A percentile compares a stretch with the other conserved stretches of the same genome.
phyloP scores from a whole-genome alignment of 2,113 vertebrate species.

The Microtus ochrogaster region DNA sequence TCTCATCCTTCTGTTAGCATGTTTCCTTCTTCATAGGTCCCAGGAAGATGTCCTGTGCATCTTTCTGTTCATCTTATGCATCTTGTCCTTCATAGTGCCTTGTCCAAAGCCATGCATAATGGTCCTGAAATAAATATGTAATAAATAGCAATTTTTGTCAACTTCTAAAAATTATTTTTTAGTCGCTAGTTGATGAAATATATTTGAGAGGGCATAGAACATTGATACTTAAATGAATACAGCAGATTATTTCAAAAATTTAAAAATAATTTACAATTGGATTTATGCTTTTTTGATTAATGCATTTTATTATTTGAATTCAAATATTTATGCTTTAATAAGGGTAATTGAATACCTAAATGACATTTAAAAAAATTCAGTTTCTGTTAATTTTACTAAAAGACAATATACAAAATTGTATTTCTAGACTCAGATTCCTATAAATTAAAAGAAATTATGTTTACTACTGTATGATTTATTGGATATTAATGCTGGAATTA shows the following conservation, averaged over 20 bases:
- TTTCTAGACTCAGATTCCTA: slow-evolving; percentile 48
- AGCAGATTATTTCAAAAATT: neutral
- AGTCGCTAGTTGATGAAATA: slow-evolving; percentile 14
- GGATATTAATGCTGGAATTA: slow-evolving; percentile 48
- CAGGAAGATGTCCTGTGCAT: neutral
- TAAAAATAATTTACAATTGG: neutral
- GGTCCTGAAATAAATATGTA: slow-evolving; percentile 40
- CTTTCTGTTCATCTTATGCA: neutral
- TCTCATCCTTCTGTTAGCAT: slow-evolving; percentile 39
- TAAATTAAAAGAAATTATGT: slow-evolving; percentile 52
- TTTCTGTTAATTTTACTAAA: slow-evolving; percentile 68
- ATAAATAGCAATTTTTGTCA: neutral
- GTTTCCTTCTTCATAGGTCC: slow-evolving; percentile 28
- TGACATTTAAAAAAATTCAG: slow-evolving; percentile 57
- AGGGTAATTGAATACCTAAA: slow-evolving; percentile 30
- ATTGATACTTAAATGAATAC: slow-evolving; percentile 31
- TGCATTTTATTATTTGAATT: slow-evolving; percentile 40
- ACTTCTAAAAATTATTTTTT: neutral
- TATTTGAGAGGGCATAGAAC: slow-evolving; percentile 16
- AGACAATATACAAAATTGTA: slow-evolving; percentile 62
- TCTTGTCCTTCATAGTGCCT: neutral
- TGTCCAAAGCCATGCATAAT: neutral
- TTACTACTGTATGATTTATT: slow-evolving; percentile 48
- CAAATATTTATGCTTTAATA: slow-evolving; percentile 46
- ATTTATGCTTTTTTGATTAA: slow-evolving; percentile 48